Base-by-base conservation (phyloP, 2,888 invertebrate genomes). In the Temnothorax unifasciatus region DNA sequence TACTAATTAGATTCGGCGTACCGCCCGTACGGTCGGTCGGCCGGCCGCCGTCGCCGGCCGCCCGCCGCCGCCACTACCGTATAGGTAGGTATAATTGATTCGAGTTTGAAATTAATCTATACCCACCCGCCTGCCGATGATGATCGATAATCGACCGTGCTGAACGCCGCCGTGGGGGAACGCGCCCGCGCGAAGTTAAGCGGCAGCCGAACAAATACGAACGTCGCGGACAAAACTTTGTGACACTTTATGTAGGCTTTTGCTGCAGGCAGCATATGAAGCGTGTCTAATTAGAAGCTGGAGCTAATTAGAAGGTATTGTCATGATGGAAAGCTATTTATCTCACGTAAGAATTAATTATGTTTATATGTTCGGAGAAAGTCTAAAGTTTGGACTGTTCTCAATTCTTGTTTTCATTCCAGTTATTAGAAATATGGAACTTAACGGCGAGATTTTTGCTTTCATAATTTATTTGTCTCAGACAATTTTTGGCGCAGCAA, bases 41-140 rank as follows among this genome's bases (percentile, higher is more conserved):
- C 86, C 87, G 85, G 69, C 86, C 88, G 41, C 59, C 74, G 74
- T 25, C 74, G 61, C 75, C 88, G 84, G 29, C 88, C 71, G 29
- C 29, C 25, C 21, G 57, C 76, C 89, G 82, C 76, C 89, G 82
- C 89, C 88, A 85, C 89, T 73, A 71, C 81, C 75, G 89, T 89
- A 81, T 82, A 81, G 79, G 89, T 89, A 86, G 87, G 89, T 89
- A 88, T 93, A 94, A 94, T 93, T 94, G 93, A 93, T 94, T 93
- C 86, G 92, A 93, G 93, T 94, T 94, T 92, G 91, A 92, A 92
- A 92, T 92, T 94, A 93, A 94, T 93, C 90, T 89, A 90, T 89
- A 91, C 71, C 71, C 68, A 25, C 52, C 15, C 15, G 81, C 57
- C 87, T 76, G 81, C 85, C 90, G 82, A 91, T 90, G 88, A 86